Percentiles rank a stretch among this genome's conserved stretches.
Conservation (phyloP, 1,140 invertebrate genomes). For the Heliconius hewitsoni region DNA sequence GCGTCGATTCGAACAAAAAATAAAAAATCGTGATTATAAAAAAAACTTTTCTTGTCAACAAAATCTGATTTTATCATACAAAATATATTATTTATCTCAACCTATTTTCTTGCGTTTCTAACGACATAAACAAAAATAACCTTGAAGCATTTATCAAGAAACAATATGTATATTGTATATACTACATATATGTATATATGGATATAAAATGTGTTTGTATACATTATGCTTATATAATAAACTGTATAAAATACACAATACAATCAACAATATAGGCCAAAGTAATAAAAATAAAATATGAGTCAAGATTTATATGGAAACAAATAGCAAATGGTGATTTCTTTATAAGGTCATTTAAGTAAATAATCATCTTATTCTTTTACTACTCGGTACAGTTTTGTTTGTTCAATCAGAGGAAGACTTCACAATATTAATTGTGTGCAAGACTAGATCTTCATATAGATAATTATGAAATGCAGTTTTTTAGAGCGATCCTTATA, state of each 20-base stretch:
- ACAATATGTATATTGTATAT: not conserved
- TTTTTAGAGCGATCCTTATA: not conserved
- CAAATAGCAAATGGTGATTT: not conserved
- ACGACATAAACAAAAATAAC: conserved; percentile 8
- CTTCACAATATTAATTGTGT: conserved; percentile 23
- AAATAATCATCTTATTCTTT: not conserved
- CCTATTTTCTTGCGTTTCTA: not conserved
- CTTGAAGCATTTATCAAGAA: conserved; percentile 8
- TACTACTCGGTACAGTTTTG: not conserved
- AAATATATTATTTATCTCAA: not conserved
- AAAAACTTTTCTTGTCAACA: too few species aligned
- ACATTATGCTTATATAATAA: not conserved
- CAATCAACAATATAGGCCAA: not conserved
- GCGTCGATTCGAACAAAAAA: not conserved
- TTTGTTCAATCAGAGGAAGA: not conserved
- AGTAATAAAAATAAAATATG: conserved; percentile 7
- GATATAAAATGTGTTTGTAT: not conserved
- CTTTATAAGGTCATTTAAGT: not conserved
- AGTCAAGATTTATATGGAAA: not conserved
- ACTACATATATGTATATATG: not conserved
- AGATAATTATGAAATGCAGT: not conserved
- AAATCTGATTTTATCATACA: not conserved
- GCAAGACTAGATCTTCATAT: conserved; percentile 18
- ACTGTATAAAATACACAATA: not conserved
- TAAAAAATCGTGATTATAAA: too few species aligned